Evolutionary conservation across 2,113 vertebrate genomes (phyloP).

Genomic region (Xenus cinereus): DNA sequence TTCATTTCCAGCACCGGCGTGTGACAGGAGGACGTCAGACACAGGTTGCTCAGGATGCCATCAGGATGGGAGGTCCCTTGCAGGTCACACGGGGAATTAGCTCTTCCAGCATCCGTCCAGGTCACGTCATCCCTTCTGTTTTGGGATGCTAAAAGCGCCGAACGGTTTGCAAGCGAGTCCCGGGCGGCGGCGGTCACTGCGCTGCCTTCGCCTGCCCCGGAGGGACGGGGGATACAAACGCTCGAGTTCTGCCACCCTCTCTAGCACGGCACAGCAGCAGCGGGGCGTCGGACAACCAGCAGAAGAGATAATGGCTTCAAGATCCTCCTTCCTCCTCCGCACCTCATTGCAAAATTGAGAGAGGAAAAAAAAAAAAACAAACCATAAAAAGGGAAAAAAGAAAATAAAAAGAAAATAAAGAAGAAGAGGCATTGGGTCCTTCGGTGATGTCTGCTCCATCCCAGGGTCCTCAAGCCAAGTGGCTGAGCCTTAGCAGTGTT

Average conservation of each 20-base stretch:
- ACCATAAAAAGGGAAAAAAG: not conserved
- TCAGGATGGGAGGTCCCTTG: not conserved
- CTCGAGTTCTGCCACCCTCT: not conserved
- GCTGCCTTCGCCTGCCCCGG: not conserved
- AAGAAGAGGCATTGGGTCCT: not conserved
- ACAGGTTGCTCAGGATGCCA: not conserved
- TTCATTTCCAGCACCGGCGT: not conserved
- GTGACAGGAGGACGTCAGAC: not conserved
- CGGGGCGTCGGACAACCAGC: not conserved
- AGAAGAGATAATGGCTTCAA: conserved; percentile 2
- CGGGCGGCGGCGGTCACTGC: rapidly evolving
- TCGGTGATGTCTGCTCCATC: not conserved
- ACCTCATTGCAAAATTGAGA: not conserved
- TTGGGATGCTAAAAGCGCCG: not conserved
- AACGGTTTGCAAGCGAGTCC: rapidly evolving
- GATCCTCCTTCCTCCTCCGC: not conserved
- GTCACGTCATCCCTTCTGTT: not conserved
- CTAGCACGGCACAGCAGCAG: not conserved
- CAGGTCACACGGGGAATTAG: not conserved
- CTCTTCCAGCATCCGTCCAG: not conserved
- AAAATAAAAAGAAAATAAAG: no score
- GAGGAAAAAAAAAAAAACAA: not conserved
- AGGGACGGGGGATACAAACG: not conserved
- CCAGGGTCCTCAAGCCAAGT: not conserved
- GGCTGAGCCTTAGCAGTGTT: not conserved